phyloP scores from a whole-genome alignment of 2,113 vertebrate genomes.

The Naja naja region DNA sequence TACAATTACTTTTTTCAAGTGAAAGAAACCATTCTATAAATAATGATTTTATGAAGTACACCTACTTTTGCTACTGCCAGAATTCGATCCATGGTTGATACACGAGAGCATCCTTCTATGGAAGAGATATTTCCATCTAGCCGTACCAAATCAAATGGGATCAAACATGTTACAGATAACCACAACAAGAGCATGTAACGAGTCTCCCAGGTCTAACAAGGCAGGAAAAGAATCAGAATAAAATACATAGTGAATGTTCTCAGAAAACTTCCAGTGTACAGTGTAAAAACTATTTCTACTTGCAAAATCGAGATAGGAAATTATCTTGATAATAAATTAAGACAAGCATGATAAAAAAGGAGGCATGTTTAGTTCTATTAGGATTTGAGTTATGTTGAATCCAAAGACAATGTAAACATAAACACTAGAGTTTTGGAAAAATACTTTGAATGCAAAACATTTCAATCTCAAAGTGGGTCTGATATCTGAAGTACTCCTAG shows the following conservation, averaged over 20 bases:
- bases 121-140: conserved; percentile 79
- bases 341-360: not conserved
- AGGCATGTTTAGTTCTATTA: not conserved
- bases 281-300: not conserved
- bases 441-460: not conserved
- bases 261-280: not conserved
- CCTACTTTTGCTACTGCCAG: conserved; percentile 84
- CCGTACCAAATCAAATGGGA: conserved; percentile 92
- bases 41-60: not conserved
- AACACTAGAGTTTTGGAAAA: not conserved
- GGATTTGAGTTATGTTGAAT: not conserved
- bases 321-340: not conserved
- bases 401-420: not conserved
- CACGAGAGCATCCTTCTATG: conserved; percentile 57
- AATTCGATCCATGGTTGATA: conserved; percentile 86
- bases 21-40: not conserved
- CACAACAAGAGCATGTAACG: conserved; percentile 93
- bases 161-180: conserved; percentile 93
- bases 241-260: not conserved
- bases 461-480: not conserved
- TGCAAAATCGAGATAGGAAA: not conserved
- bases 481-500: not conserved
- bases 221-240: conserved; percentile 1
- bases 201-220: conserved; percentile 88
- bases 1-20: not conserved